A percentile compares a stretch with the other conserved stretches of the same genome.
These are phyloP conservation scores for Epistrophe grossulariae DNA, from an alignment of 2,888 invertebrate species.

Conservation along the genomic window DNA sequence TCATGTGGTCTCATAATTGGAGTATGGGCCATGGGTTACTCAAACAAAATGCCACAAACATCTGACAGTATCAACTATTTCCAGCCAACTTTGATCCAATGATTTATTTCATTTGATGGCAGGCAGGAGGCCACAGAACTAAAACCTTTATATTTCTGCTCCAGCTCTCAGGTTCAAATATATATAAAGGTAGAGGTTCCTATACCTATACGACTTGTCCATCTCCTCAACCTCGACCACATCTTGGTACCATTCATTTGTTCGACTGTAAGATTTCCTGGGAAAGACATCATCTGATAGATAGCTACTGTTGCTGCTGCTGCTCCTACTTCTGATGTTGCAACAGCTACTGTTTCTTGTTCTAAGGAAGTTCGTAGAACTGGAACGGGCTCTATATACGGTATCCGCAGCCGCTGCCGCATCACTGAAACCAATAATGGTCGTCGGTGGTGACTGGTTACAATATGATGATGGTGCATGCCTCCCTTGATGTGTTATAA, in stretches of 20 bases:
- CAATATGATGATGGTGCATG: not conserved
- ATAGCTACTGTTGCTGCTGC: conserved; percentile 47
- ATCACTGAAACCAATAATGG: conserved; percentile 62
- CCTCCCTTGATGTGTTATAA: conserved; percentile 55
- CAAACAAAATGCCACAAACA: conserved; percentile 58
- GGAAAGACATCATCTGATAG: conserved; percentile 76
- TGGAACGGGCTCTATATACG: conserved; percentile 18
- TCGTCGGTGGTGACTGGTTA: conserved; percentile 10
- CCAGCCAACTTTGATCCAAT: conserved; percentile 75
- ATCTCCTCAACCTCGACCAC: conserved; percentile 47
- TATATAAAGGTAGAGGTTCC: not conserved
- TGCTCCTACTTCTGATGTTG: too few relatives aligned
- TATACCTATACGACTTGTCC: conserved; percentile 28
- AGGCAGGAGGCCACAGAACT: conserved; percentile 34
- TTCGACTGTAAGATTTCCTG: conserved; percentile 74
- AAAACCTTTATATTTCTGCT: not conserved
- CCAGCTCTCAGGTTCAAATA: conserved; percentile 18
- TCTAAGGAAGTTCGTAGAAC: conserved; percentile 74
- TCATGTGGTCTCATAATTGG: conserved; percentile 68
- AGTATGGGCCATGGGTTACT: conserved; percentile 41
- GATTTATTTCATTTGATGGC: conserved; percentile 74
- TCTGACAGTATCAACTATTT: conserved; percentile 75
- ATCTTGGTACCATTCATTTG: conserved; percentile 71
- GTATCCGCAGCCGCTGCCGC: conserved; percentile 17
- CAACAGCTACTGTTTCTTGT: conserved; percentile 67